These are phyloP conservation scores for Carabus problematicus DNA, from an alignment of 2,888 invertebrate species.

Conservation along the genomic window DNA sequence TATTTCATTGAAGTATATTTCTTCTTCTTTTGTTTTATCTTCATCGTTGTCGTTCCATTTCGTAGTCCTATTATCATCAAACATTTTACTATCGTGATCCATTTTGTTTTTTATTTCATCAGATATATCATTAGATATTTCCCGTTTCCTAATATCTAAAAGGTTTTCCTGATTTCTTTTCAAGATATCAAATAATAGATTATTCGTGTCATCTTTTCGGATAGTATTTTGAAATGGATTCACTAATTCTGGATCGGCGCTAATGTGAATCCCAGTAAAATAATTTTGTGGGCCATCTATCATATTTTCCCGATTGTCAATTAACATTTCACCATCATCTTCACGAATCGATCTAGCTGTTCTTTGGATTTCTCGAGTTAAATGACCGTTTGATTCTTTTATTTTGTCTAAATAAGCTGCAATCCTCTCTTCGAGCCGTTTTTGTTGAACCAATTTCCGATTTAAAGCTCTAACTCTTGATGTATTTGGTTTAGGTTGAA, in stretches of 20 bases:
- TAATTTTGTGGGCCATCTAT: no score
- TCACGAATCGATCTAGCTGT: conserved; percentile 3
- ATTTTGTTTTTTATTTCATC: neutral
- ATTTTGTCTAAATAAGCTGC: conserved; percentile 18
- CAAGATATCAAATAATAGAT: neutral
- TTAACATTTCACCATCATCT: neutral
- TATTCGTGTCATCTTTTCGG: conserved; percentile 5
- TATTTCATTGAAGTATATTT: conserved; percentile 31
- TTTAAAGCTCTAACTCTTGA: conserved; percentile 45
- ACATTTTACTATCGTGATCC: no score
- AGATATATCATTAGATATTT: conserved; percentile 7
- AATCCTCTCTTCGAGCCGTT: conserved; percentile 41
- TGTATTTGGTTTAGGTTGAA: neutral
- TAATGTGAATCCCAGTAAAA: no score
- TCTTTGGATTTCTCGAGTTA: conserved; percentile 13
- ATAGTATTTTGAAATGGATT: no score
- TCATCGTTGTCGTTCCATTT: conserved; percentile 13
- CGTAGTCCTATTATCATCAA: conserved; percentile 16
- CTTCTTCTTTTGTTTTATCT: conserved; percentile 27
- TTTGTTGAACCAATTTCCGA: conserved; percentile 45
- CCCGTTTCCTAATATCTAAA: neutral
- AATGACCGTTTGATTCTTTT: neutral
- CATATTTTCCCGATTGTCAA: no score
- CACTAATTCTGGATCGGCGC: no score
- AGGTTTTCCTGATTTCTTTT: conserved; percentile 2